Base-by-base conservation (phyloP, 2,888 invertebrate genomes). In the Emesis russula region DNA sequence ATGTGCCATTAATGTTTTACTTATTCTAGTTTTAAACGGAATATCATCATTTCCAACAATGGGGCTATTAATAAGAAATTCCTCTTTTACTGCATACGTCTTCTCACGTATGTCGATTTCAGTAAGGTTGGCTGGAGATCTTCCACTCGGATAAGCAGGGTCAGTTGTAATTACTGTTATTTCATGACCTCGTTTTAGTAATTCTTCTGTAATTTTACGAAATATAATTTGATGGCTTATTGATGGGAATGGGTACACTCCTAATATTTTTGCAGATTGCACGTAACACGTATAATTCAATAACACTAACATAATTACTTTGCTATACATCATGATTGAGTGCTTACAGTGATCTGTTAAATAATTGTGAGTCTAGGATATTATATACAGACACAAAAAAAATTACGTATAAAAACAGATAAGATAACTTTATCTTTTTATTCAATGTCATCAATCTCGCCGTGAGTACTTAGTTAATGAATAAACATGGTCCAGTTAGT, bases 151-250 rank as follows among this genome's bases (percentile, higher is more conserved):
- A 53, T 87, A 91, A 2, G 82, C 93, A 0, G 97, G 97, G 83
- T 97, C 85, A n/a, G 97, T 66, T 1, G 98, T 97, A 7, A 97
- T 86, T 0, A 97, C 94, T 0, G 96, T 96, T 0, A 98, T 79
- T 76, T 97, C 95, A 86, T 98, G 98, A 1, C 98, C 98, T 41
- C 96, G 91, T 53, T 89, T 93, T 0, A 95, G 95, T 15, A 98
- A 90, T 33, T 96, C 97, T 38, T 95, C 92, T 11, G 96, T 96
- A 1, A 98, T 80, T 33, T 95, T 93, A 18, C 95, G 97, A 96
- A 95, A 95, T 1, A 92, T 89, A 0, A 88, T 48, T 85, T 93
- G 93, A 79, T 94, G 94, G 81, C 98, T 98, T 63, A 98, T 96
- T 0, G 97, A 96, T 1, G 97, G 96, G 1, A 94, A 90, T 1